These are phyloP conservation scores for Rhizoglyphus robini DNA, from an alignment of 1,140 invertebrate species.

Conservation along the genomic window DNA sequence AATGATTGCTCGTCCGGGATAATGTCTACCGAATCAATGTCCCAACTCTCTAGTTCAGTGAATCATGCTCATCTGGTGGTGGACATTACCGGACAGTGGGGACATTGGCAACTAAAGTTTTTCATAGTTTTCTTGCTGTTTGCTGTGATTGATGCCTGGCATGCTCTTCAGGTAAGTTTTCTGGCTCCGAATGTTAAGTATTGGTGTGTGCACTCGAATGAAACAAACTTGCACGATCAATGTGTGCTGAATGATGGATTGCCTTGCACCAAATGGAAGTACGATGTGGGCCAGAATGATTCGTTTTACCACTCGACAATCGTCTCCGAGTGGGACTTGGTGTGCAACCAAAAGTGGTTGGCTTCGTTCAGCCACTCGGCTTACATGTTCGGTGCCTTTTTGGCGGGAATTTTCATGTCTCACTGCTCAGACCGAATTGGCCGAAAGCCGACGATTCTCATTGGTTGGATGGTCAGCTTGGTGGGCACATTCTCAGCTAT, in stretches of 20 bases:
- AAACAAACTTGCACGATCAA: background rate
- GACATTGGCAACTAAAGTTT: conserved; percentile 18
- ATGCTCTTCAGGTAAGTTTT: conserved; percentile 20
- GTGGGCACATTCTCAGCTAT: background rate
- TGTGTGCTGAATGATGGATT: background rate
- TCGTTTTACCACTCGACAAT: conserved; percentile 21
- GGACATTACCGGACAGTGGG: conserved; percentile 19
- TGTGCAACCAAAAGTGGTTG: conserved; percentile 52
- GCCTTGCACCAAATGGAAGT: conserved; percentile 22
- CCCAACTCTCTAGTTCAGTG: no score
- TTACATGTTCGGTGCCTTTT: conserved; percentile 65
- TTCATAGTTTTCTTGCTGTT: conserved; percentile 6
- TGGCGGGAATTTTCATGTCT: conserved; percentile 65
- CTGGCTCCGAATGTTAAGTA: conserved; percentile 18
- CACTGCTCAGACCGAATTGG: conserved; percentile 59
- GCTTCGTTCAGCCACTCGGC: conserved; percentile 55
- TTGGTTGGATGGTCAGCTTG: conserved; percentile 22
- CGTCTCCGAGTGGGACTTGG: conserved; percentile 46
- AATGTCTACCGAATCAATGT: no score
- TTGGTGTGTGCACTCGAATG: conserved; percentile 21
- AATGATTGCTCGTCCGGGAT: no score
- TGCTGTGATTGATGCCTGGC: conserved; percentile 7
- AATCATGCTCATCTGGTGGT: no score
- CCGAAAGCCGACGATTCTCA: conserved; percentile 20
- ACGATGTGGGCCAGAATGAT: conserved; percentile 21